phyloP scores from a whole-genome alignment of 2,888 invertebrate genomes.

The Acanthosepion lycidas region DNA sequence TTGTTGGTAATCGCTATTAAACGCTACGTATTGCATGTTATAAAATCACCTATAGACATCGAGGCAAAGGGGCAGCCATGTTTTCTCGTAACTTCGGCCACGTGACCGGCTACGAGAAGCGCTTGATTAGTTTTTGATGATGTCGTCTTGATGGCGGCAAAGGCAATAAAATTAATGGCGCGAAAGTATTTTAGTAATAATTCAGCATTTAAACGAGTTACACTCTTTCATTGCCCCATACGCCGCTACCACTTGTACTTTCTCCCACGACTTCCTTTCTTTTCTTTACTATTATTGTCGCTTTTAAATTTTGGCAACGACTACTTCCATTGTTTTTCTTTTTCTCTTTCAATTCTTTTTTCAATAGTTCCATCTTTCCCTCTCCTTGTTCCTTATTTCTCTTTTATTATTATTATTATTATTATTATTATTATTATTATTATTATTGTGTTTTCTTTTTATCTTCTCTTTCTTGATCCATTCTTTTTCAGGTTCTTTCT shows the following conservation, averaged over 20 bases:
- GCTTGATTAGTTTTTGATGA: slow-evolving; percentile 20
- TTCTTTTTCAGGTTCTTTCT: not conserved
- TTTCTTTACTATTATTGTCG: not conserved
- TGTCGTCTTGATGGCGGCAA: not conserved
- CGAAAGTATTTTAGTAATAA: slow-evolving; percentile 18
- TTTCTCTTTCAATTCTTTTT: not conserved
- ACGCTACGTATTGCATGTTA: not conserved
- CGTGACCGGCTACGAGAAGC: not conserved
- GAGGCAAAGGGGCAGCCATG: not conserved
- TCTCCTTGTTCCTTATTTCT: not conserved
- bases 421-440: not conserved
- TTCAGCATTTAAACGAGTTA: slow-evolving; percentile 20
- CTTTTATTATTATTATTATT: not conserved
- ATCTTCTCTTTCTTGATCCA: too few species aligned
- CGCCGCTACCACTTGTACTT: not conserved
- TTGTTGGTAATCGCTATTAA: not conserved
- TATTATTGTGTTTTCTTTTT: not conserved
- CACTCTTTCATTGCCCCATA: not conserved
- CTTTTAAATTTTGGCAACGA: too few species aligned
- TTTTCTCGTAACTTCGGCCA: not conserved
- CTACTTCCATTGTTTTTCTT: not conserved
- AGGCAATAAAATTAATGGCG: slow-evolving; percentile 33
- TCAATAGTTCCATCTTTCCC: not conserved
- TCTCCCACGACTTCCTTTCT: not conserved
- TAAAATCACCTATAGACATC: not conserved